Evolutionary conservation across 2,113 vertebrate species (phyloP), one percentile per base, ranked within the genome.

Genomic region (Leucopsar rothschildi): DNA sequence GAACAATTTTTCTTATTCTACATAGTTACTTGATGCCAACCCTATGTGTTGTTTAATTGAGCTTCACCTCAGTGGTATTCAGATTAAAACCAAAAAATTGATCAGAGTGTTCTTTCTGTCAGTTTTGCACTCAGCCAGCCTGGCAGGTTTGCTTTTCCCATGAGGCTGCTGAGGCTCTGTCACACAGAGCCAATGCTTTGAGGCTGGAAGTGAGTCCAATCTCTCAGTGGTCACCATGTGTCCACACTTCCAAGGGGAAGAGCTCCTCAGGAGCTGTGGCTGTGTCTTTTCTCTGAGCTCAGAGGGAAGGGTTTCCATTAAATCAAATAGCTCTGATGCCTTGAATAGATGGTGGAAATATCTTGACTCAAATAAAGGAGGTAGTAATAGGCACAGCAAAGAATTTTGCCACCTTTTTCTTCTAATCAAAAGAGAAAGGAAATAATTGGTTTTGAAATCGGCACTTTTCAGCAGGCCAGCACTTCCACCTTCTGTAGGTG

Each of bases 181-280:
- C 4, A 4, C 23, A 12, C 22, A 37, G 57, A 72, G 27, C 20
- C 29, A 64, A 1, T 16, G 33, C 45, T 56, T 35, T 5, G 2
- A 57, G 56, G 52, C 35, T 68, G 73, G 60, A 75, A 71, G 21
- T 0, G 1, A 86, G 29, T 57, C 56, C 1, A 1, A 0, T 60
- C n/a, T 82, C 40, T 61, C 11, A 2, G 16, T 17, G 14, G 16
- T 31, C 1, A 1, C 28, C 3, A 2, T 2, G 1, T 83, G 50
- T 35, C 1, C 3, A 35, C 6, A 49, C 2, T 88, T 64, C 50
- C 28, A 50, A 73, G n/a, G 27, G 14, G 8, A 87, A 39, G 15
- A 29, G 14, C 5, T 80, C 25, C 49, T 76, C 10, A 16, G 28
- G 35, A 79, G 23, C 64, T 14, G 27, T 8, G 16, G 12, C 21